Evolutionary conservation across 2,113 vertebrate genomes (phyloP).

Genomic region (Sorex araneus): DNA sequence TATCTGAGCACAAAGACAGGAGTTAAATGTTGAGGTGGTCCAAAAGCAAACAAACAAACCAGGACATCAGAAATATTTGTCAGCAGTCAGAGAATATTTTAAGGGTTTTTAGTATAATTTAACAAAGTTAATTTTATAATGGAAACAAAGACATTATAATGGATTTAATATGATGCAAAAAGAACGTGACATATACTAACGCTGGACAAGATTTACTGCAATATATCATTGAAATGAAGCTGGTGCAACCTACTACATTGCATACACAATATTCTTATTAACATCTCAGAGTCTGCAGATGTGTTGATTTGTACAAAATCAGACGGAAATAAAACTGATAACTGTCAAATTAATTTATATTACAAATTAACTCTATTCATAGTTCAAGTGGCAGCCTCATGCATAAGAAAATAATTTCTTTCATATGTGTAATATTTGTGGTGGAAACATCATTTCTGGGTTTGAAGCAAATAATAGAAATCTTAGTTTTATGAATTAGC

Average conservation of each 20-base stretch:
- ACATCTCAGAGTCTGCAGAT: constrained; percentile 67
- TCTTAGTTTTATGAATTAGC: constrained; percentile 66
- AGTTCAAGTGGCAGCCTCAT: constrained; percentile 69
- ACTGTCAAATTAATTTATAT: constrained; percentile 82
- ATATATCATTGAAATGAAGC: constrained; percentile 71
- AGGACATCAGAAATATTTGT: constrained; percentile 4
- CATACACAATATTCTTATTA: constrained; percentile 59
- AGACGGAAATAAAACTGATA: constrained; percentile 77
- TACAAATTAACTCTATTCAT: constrained; percentile 71
- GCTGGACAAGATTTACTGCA: constrained; percentile 81
- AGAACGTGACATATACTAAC: constrained; percentile 77
- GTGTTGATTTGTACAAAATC: constrained; percentile 74
- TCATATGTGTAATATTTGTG: too few species aligned
- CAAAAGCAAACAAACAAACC: background rate
- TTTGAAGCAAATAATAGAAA: constrained; percentile 75
- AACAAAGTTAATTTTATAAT: background rate
- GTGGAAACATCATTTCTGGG: background rate
- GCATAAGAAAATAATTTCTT: constrained; percentile 66
- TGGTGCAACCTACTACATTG: constrained; percentile 74
- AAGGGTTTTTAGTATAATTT: background rate
- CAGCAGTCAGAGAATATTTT: constrained; percentile 51
- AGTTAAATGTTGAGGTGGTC: too few species aligned
- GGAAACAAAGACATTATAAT: constrained; percentile 53
- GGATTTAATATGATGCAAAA: constrained; percentile 68
- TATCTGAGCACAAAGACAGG: too few species aligned